Base-by-base conservation (phyloP, 2,113 vertebrate genomes). In the Daubentonia madagascariensis region DNA sequence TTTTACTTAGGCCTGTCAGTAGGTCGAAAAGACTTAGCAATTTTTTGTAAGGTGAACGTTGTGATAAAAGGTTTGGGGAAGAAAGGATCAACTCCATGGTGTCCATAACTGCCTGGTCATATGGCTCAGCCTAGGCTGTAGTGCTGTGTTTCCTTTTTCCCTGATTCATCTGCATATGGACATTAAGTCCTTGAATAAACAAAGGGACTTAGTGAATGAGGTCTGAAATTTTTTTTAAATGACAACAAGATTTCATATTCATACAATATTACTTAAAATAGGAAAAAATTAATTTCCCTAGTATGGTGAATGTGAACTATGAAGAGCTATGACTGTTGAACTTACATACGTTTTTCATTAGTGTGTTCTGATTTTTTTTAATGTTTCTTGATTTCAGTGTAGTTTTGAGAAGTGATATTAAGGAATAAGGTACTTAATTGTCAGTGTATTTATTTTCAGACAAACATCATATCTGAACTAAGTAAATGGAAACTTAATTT, bases 401-500 rank as follows among this genome's bases (percentile, higher is more conserved):
- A 81, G 65, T 91, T 96, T 94, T 85, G 88, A 81, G 70, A 89
- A 85, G 40, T 23, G 57, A 1, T 37, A 25, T 94, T 50, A 97
- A 86, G 52, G 23, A 98, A 68, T n/a, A 89, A 76, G 87, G 35
- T 80, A 40, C 61, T 92, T 94, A 97, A 85, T 30, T 81, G 48
- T 88, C 85, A n/a, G 1, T 57, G 7, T 92, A 87, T 95, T 97
- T 95, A 85, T 89, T 97, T 98, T 96, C 98, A 99, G 99, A 98
- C 99, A 78, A 99, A 99, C 97, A 97, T 99, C 97, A 98, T 99
- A 98, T 99, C 98, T 78, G 99, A 99, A 98, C 98, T 99, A 94
- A 99, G 98, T 96, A 99, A 99, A 59, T 99, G 99, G 99, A 99
- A 98, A 97, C 96, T 99, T 92, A 99, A 98, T 91, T 99, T 99